Base-by-base conservation (phyloP, 30 jellyfish, hydroid and myxozoan genomes). In the Turritopsis rubra region DNA sequence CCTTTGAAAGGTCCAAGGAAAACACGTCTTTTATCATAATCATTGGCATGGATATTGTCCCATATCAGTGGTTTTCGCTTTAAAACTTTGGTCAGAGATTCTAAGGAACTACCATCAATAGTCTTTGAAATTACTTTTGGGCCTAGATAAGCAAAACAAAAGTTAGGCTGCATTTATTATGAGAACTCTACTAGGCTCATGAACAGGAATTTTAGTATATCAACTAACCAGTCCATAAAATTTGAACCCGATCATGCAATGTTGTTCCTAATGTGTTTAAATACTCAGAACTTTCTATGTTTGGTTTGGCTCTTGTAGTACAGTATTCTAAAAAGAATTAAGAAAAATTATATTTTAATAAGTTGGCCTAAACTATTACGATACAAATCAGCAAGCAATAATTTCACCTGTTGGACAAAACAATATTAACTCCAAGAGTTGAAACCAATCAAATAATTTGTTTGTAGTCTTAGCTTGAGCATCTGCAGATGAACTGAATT, bases 41-140 rank as follows among this genome's bases (percentile, higher is more conserved):
- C 99, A 75, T 95, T 95, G 7, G 99, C 99, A 79, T 95, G 99
- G 54, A 95, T 89, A 84, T 95, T 95, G 87, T 95, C 99, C 99
- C 97, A 95, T 31, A 95, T 86, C 19, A 95, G 86, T 18, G 99
- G 99, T 81, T 89, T 89, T 77, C 99, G 88, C 73, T 91, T 79
- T 75, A 95, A 73, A 19, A 95, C 96, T 31, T 84, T 86, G 24
- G 95, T 71, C 52, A 95, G 81, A 71, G 83, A 86, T 7, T 81
- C 81, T 18, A 95, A 54, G 16, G 97, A 90, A 52, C 87, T 93
- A 27, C 87, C 78, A 19, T 96, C 70, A 21, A 95, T 89, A 18
- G 80, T 84, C 68, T 95, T 85, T 8, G 99, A 81, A 16, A 95
- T 87, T 19, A 95, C 97, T 65, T 90, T 95, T 80, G 84, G 89